Percentiles rank a stretch among this genome's conserved stretches.
These are phyloP conservation scores for Prunella strophiata DNA, from an alignment of 2,797 vertebrate species.

Conservation along the genomic window DNA sequence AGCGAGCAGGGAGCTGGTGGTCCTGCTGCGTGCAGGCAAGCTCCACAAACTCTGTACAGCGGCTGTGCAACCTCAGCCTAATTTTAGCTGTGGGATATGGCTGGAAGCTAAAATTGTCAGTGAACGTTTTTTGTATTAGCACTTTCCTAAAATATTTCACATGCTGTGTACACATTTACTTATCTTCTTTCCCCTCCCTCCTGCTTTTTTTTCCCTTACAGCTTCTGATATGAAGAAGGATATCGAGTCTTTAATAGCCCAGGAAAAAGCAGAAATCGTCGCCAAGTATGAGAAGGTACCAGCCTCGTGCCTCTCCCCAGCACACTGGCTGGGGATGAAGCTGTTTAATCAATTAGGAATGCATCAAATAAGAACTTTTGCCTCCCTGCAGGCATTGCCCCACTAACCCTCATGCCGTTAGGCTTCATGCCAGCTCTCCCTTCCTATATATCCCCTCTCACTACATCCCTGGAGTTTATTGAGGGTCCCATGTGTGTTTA, in stretches of 20 bases:
- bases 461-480: not conserved
- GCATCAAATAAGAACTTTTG: not conserved
- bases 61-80: not conserved
- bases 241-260: constrained; percentile 86
- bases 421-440: not conserved
- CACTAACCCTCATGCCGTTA: not conserved
- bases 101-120: not conserved
- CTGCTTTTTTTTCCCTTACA: constrained; percentile 22
- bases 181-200: not conserved
- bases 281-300: constrained; percentile 88
- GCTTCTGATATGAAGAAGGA: constrained; percentile 95
- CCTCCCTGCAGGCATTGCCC: not conserved
- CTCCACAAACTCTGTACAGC: fast-evolving
- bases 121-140: not conserved
- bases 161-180: not conserved
- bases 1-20: not conserved
- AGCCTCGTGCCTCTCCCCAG: fast-evolving
- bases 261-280: constrained; percentile 88
- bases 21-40: not conserved
- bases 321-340: not conserved
- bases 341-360: not conserved
- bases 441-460: not conserved
- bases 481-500: fast-evolving
- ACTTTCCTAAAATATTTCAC: not conserved
- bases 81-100: not conserved